phyloP scores from a whole-genome alignment of 2,113 vertebrate genomes.

The Clarias macrocephalus region DNA sequence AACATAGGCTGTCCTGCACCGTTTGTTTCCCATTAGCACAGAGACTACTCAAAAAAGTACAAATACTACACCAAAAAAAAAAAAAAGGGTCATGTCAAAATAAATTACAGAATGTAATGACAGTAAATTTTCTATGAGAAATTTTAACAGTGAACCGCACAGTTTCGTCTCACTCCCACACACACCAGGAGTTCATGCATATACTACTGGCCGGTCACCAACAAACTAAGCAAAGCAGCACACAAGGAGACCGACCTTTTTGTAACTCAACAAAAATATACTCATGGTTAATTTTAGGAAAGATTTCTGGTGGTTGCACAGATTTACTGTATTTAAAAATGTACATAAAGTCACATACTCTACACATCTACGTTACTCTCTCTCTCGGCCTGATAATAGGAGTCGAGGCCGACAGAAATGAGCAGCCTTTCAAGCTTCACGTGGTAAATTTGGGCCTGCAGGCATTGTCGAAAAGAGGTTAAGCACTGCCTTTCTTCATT shows the following conservation, averaged over 20 bases:
- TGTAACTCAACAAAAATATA: conserved; percentile 22
- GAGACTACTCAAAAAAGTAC: conserved; percentile 33
- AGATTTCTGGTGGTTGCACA: neutral
- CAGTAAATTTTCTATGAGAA: conserved; percentile 60
- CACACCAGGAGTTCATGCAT: conserved; percentile 22
- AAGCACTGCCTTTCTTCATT: conserved; percentile 57
- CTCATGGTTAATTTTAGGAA: neutral
- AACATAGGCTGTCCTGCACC: conserved; percentile 10
- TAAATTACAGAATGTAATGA: conserved; percentile 57
- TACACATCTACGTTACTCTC: neutral
- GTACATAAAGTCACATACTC: neutral
- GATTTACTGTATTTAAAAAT: neutral
- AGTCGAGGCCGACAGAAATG: neutral
- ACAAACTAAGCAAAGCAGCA: conserved; percentile 16
- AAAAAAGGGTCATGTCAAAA: conserved; percentile 57
- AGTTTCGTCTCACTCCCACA: conserved; percentile 48
- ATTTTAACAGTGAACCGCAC: conserved; percentile 64
- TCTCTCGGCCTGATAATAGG: neutral
- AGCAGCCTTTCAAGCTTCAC: conserved; percentile 38
- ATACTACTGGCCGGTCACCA: conserved; percentile 34
- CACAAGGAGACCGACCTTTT: neutral
- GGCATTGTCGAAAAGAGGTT: conserved; percentile 45
- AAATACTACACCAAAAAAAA: conserved; percentile 58
- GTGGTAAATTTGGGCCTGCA: conserved; percentile 43
- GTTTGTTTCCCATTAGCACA: conserved; percentile 8